Evolutionary conservation across 2,113 vertebrate species (phyloP).

Genomic region (Gymnarchus niloticus): DNA sequence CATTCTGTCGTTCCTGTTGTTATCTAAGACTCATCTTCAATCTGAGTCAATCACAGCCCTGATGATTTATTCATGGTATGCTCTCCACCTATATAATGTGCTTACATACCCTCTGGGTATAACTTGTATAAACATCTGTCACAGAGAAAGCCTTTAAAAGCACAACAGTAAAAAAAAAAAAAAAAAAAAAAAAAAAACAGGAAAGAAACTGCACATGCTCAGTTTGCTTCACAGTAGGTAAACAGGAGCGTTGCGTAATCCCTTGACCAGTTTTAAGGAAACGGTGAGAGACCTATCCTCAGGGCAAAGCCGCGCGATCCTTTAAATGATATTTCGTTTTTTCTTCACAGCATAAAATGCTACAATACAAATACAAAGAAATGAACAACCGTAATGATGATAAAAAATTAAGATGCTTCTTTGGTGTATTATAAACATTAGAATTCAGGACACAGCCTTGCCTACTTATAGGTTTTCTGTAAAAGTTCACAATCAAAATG

Average conservation of each 20-base stretch:
- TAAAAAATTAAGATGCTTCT: background rate
- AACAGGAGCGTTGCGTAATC: background rate
- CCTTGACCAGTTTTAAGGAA: background rate
- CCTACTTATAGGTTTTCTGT: background rate
- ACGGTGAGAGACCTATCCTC: background rate
- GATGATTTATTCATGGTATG: background rate
- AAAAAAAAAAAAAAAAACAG: no score
- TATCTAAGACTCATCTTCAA: slow-evolving; percentile 6
- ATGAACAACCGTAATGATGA: background rate
- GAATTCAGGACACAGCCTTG: background rate
- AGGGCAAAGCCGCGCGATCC: background rate
- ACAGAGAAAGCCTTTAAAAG: background rate
- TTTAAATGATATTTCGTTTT: background rate
- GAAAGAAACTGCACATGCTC: background rate
- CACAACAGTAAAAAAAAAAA: background rate
- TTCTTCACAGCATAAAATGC: background rate
- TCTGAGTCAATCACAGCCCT: background rate
- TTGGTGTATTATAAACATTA: background rate
- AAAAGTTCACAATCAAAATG: background rate
- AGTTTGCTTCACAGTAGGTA: background rate
- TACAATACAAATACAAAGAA: background rate
- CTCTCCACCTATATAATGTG: background rate
- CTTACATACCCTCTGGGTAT: background rate
- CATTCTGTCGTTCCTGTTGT: background rate
- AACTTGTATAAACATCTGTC: background rate